A percentile compares a stretch with the other conserved stretches of the same genome.
Evolutionary conservation across 2,797 vertebrate genomes (phyloP).

Genomic region (Peromyscus melanophrys): DNA sequence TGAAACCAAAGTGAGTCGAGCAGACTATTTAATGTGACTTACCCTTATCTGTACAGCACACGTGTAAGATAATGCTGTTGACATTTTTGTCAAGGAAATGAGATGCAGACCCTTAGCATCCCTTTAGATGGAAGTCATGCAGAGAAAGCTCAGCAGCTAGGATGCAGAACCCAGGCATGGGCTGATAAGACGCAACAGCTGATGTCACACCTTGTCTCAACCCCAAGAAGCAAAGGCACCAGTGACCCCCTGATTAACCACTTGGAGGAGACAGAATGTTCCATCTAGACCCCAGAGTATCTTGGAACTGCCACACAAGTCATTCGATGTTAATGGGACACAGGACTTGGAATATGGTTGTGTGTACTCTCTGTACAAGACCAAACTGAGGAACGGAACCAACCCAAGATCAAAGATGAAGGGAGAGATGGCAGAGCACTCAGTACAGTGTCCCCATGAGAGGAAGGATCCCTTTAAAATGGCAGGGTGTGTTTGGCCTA

Average conservation of each 20-base stretch:
- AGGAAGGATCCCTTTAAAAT: background rate
- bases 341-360: background rate
- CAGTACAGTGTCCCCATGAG: too few species aligned
- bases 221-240: background rate
- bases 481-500: background rate
- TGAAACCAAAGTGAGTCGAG: slow-evolving; percentile 50
- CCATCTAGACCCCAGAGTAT: background rate
- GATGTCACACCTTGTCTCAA: background rate
- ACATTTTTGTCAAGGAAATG: slow-evolving; percentile 81
- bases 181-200: background rate
- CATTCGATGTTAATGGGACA: background rate
- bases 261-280: background rate
- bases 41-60: slow-evolving; percentile 73
- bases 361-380: background rate
- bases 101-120: slow-evolving; percentile 23
- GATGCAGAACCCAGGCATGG: background rate
- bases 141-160: background rate
- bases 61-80: slow-evolving; percentile 72
- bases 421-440: background rate
- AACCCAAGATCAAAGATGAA: background rate
- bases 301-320: accelerated
- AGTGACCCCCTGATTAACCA: background rate
- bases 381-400: background rate
- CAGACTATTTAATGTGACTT: slow-evolving; percentile 61
- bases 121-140: slow-evolving; percentile 7